phyloP scores from a whole-genome alignment of 2,888 invertebrate species.

The Spodoptera littoralis region DNA sequence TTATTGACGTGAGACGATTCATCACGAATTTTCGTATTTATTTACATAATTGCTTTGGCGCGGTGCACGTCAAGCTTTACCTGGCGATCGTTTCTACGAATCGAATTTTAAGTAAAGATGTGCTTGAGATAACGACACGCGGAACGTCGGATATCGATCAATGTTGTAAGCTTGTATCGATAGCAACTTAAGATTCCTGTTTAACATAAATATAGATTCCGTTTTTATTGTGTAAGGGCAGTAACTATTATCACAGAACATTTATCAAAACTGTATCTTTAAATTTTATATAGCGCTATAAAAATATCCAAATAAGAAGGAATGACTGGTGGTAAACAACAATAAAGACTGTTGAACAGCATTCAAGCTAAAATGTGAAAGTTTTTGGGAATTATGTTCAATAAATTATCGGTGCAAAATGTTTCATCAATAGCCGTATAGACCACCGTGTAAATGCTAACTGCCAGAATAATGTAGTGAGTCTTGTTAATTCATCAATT shows the following conservation, averaged over 20 bases:
- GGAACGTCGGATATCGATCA: slow-evolving; percentile 54
- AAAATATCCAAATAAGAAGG: slow-evolving; percentile 59
- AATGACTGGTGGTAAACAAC: slow-evolving; percentile 49
- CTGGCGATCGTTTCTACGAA: slow-evolving; percentile 61
- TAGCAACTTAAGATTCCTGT: slow-evolving; percentile 66
- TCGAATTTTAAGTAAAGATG: slow-evolving; percentile 54
- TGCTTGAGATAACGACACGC: slow-evolving; percentile 59
- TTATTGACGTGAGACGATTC: slow-evolving; percentile 29
- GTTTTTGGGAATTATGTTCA: slow-evolving; percentile 65
- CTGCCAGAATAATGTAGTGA: slow-evolving; percentile 6
- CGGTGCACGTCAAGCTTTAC: slow-evolving; percentile 62
- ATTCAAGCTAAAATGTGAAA: slow-evolving; percentile 72
- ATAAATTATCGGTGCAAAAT: slow-evolving; percentile 59
- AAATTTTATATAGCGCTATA: slow-evolving; percentile 66
- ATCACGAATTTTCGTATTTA: slow-evolving; percentile 61
- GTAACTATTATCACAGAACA: slow-evolving; percentile 78
- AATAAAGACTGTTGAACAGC: slow-evolving; percentile 50
- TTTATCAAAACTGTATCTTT: slow-evolving; percentile 73
- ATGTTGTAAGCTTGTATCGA: slow-evolving; percentile 46
- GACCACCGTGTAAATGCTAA: slow-evolving; percentile 21
- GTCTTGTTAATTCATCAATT: slow-evolving; percentile 11
- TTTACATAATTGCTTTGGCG: slow-evolving; percentile 64
- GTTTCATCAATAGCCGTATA: slow-evolving; percentile 44
- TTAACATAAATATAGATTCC: slow-evolving; percentile 65
- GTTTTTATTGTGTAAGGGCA: slow-evolving; percentile 81